phyloP scores from a whole-genome alignment of 2,888 invertebrate species.

The Nephrotoma appendiculata region DNA sequence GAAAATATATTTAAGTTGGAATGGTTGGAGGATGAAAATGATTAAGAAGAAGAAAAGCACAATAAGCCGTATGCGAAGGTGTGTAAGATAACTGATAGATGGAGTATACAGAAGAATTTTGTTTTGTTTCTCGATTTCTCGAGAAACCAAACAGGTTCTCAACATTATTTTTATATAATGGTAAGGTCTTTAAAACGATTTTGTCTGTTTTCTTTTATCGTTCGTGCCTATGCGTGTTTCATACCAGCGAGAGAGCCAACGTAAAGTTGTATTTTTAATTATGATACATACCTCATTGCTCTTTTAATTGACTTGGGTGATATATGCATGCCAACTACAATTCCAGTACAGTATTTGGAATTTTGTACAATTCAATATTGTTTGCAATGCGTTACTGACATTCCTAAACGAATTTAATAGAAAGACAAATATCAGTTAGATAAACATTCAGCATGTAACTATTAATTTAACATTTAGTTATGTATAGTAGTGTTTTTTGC shows the following conservation, averaged over 20 bases:
- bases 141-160: not conserved
- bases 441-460: no score
- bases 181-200: not conserved
- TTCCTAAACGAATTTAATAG: no score
- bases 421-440: no score
- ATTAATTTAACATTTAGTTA: no score
- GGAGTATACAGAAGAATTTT: not conserved
- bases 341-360: no score
- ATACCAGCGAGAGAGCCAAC: not conserved
- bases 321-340: not conserved
- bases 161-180: not conserved
- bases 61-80: not conserved
- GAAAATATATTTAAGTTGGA: not conserved
- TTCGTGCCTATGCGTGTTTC: not conserved
- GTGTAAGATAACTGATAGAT: not conserved
- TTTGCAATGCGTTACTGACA: no score
- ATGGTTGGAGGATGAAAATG: not conserved
- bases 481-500: no score
- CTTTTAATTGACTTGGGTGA: not conserved
- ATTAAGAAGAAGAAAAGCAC: not conserved
- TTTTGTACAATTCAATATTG: no score
- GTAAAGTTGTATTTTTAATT: not conserved
- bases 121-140: not conserved
- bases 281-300: not conserved
- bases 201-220: not conserved